Evolutionary conservation across 2,113 vertebrate genomes (phyloP), one percentile per base, ranked within the genome.

Genomic region (Ictidomys tridecemlineatus): DNA sequence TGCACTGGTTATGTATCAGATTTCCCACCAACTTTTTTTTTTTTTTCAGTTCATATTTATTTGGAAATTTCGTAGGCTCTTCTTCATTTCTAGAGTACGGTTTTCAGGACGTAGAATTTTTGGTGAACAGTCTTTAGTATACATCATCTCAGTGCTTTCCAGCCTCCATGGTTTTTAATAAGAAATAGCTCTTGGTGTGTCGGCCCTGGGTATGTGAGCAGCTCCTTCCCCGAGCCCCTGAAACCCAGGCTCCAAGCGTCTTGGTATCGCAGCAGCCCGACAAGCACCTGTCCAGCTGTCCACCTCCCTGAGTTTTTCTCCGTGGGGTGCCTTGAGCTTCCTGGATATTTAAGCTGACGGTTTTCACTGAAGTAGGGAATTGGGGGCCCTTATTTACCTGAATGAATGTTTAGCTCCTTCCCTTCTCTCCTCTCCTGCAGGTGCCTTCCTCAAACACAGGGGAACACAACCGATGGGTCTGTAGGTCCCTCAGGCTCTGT

Each of bases 191-290:
- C 2, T 8, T 39, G 0, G 4, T 6, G 48, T 58, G 14, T 13
- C 4, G 30, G 30, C 28, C 9, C 5, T 22, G 0, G 14, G 6
- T 12, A 16, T 20, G 3, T 2, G 37, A 42, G 5, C 1, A 18
- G 0, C 28, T 67, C 5, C n/a, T 39, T 87, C 67, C n/a, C 3
- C 4, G 28, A 26, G 10, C 69, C 26, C 0, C 48, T 53, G 22
- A n/a, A 70, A 70, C 13, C 63, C 34, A 48, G 28, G 28, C 18
- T 22, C 16, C 45, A 8, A 45, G 45, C 8, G 2, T 45, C 4
- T 13, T 48, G 10, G 6, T 18, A 28, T 28, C 9, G 34, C 20
- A 53, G 10, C 9, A 14, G 37, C 5, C 65, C n/a, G 8, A 14
- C 12, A 18, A 28, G 18, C 17, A 26, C 5, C 16, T 12, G 26